A percentile compares a stretch with the other conserved stretches of the same genome.
phyloP scores from a whole-genome alignment of 1,140 invertebrate genomes.

The Notospermus geniculatus region DNA sequence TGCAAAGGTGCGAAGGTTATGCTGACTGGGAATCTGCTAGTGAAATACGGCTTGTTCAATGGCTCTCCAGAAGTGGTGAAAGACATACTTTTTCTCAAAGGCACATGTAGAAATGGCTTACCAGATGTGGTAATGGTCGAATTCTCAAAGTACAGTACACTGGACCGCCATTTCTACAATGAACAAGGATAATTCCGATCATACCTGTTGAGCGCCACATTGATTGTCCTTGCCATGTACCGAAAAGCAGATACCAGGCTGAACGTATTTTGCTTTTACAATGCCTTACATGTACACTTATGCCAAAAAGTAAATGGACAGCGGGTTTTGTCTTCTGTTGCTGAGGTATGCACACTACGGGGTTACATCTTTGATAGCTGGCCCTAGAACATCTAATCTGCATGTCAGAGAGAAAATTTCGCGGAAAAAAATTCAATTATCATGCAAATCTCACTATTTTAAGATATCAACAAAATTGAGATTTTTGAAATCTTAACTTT shows the following conservation, averaged over 20 bases:
- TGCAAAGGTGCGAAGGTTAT: conserved; percentile 5
- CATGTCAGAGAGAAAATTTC: too few relatives aligned
- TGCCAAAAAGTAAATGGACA: too few relatives aligned
- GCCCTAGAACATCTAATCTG: too few relatives aligned
- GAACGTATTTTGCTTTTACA: too few relatives aligned
- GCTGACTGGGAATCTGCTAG: background rate
- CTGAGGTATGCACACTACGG: too few relatives aligned
- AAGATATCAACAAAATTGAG: too few relatives aligned
- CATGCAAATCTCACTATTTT: too few relatives aligned
- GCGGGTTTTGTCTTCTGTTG: too few relatives aligned
- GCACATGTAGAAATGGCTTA: background rate
- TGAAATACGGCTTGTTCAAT: conserved; percentile 1
- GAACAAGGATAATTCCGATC: background rate
- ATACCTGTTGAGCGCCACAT: background rate
- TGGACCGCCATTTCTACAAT: background rate
- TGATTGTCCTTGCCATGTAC: conserved; percentile 15
- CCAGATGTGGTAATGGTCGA: conserved; percentile 6
- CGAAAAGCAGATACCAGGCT: conserved; percentile 27
- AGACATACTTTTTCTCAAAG: background rate
- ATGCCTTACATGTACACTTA: too few relatives aligned
- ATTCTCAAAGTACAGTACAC: conserved; percentile 8
- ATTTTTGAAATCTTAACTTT: too few relatives aligned
- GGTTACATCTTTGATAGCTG: too few relatives aligned
- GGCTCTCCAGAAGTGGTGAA: background rate
- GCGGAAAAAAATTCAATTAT: too few relatives aligned